These are phyloP conservation scores for Eumerus sabulonum DNA, from an alignment of 2,888 invertebrate genomes.

Conservation along the genomic window DNA sequence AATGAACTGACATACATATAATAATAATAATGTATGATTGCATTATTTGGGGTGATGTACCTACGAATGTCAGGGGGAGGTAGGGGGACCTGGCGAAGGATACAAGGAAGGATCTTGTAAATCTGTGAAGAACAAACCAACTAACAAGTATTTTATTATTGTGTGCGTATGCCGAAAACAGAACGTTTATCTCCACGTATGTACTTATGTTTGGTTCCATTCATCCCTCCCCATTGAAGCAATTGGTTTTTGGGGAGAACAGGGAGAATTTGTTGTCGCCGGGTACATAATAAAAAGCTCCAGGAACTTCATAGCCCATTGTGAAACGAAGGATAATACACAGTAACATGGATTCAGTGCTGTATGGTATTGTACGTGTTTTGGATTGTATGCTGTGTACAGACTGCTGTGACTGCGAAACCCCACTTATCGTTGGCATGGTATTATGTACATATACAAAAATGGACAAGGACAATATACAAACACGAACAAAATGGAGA, in stretches of 20 bases:
- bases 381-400: slow-evolving; percentile 8
- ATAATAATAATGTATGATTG: slow-evolving; percentile 64
- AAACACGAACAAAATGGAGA: slow-evolving; percentile 36
- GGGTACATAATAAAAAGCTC: slow-evolving; percentile 68
- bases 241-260: slow-evolving; percentile 39
- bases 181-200: slow-evolving; percentile 19
- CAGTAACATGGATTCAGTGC: slow-evolving; percentile 25
- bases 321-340: slow-evolving; percentile 61
- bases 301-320: slow-evolving; percentile 57
- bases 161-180: slow-evolving; percentile 45
- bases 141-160: slow-evolving; percentile 67
- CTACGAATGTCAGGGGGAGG: no score
- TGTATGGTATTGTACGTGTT: neutral
- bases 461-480: slow-evolving; percentile 43
- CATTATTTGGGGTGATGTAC: slow-evolving; percentile 35
- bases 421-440: slow-evolving; percentile 21
- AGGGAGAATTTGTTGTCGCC: slow-evolving; percentile 48
- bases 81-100: slow-evolving; percentile 9
- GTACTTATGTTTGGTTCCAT: slow-evolving; percentile 5
- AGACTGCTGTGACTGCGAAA: neutral
- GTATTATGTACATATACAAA: slow-evolving; percentile 56
- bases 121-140: slow-evolving; percentile 68
- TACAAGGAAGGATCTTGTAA: slow-evolving; percentile 62
- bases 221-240: slow-evolving; percentile 12
- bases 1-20: slow-evolving; percentile 66